Conservation (phyloP, 2,888 invertebrate species). For the Tetragnatha montana region DNA sequence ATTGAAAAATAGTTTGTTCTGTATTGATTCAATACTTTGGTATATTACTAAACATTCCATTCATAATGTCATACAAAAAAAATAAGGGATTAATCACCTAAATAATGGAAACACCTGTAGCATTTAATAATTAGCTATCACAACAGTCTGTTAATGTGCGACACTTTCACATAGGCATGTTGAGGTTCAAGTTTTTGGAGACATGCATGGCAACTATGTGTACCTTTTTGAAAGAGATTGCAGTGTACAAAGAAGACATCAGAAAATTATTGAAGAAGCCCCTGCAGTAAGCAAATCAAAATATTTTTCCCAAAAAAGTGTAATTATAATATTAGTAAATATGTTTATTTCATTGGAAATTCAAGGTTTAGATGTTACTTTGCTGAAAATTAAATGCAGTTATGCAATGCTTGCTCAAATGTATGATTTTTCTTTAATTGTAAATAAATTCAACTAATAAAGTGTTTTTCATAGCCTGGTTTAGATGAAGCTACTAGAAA, state of each 20-base stretch:
- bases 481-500: conserved; percentile 85
- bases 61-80: too few relatives aligned
- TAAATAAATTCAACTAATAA: conserved; percentile 10
- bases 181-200: conserved; percentile 98
- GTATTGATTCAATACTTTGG: too few relatives aligned
- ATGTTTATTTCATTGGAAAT: too few relatives aligned
- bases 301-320: background rate
- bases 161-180: conserved; percentile 83
- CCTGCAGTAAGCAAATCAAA: conserved; percentile 78
- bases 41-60: too few relatives aligned
- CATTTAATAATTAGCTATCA: too few relatives aligned
- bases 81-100: too few relatives aligned
- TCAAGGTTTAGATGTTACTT: background rate
- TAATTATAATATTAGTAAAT: background rate
- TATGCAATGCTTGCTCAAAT: background rate
- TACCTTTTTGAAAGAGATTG: conserved; percentile 98
- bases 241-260: conserved; percentile 99
- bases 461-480: conserved; percentile 83
- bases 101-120: too few relatives aligned
- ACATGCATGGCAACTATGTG: conserved; percentile 91
- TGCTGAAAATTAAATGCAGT: background rate
- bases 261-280: conserved; percentile 99
- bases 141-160: background rate
- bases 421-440: background rate
- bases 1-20: too few relatives aligned